Evolutionary conservation across 2,113 vertebrate genomes (phyloP), one percentile per base, ranked within the genome.

Genomic region (Rallus limicola): DNA sequence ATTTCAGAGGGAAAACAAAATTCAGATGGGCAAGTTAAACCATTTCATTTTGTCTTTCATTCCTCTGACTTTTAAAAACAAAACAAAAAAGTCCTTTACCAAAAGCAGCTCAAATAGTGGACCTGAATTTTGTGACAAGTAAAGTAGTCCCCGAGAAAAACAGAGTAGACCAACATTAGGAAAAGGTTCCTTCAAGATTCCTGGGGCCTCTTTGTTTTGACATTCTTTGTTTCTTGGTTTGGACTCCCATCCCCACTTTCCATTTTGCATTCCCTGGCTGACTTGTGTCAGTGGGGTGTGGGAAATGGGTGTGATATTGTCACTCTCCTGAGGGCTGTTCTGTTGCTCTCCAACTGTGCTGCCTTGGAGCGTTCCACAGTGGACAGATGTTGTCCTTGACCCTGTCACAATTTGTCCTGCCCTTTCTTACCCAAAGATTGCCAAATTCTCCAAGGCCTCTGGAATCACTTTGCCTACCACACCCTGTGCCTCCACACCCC

Each of bases 401-500:
- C 50, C 70, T 38, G 62, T 44, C 89, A 17, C 16, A 36, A 0
- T 26, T 80, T 50, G 4, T 90, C 70, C 83, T 92, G 62, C 70
- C 55, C 53, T 89, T 78, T 86, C 52, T 75, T 60, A 53, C 8
- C 50, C 40, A 1, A 1, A 16, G 81, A 76, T 94, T 96, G 64
- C 96, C 95, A 90, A 95, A 95, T 56, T 4, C 42, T 48, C 25
- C 0, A 0, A 83, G 82, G 67, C 40, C 81, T 87, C 87, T 85
- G 95, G 87, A 82, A 58, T 24, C 18, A 4, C 79, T 70, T 2
- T 42, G 36, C 42, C 60, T 82, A 79, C 92, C 80, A 58, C 96
- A 19, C 93, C 91, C 79, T 24, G 56, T 5, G 6, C 89, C n/a
- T 92, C 86, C 95, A 78, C 95, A 72, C 95, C 95, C 90, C 78